Evolutionary conservation across 2,888 invertebrate genomes (phyloP).

Genomic region (Dichetophora obliterata): DNA sequence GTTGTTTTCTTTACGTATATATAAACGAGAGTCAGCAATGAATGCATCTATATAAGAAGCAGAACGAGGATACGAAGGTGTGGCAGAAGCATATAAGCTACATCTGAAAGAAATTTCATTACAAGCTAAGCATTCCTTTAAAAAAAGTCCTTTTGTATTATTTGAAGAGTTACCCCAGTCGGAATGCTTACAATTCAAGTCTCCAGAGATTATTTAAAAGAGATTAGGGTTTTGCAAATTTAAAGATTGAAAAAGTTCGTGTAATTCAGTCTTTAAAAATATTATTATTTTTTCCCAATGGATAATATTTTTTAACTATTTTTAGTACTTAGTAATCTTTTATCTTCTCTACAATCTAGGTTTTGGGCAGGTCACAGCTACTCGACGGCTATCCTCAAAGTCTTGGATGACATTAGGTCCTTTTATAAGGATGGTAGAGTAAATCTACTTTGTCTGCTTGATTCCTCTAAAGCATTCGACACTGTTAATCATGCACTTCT

Average conservation of each 20-base stretch:
- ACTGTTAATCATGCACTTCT: too few relatives aligned
- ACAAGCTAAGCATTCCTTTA: not conserved
- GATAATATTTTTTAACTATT: slow-evolving; percentile 31
- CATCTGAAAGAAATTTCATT: slow-evolving; percentile 13
- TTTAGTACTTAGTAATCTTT: too few relatives aligned
- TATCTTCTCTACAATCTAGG: too few relatives aligned
- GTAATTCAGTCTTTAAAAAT: not conserved
- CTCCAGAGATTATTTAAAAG: slow-evolving; percentile 30
- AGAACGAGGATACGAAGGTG: slow-evolving; percentile 15
- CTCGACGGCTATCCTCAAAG: too few relatives aligned
- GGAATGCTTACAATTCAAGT: slow-evolving; percentile 18
- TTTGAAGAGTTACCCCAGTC: slow-evolving; percentile 1
- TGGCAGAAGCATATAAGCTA: slow-evolving; percentile 14
- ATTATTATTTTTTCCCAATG: slow-evolving; percentile 37
- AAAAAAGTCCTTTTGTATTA: not conserved
- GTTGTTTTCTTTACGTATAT: not conserved
- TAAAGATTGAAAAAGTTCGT: slow-evolving; percentile 28
- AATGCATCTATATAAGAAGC: slow-evolving; percentile 33
- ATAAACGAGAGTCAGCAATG: not conserved
- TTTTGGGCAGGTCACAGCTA: too few relatives aligned
- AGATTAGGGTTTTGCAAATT: slow-evolving; percentile 20
- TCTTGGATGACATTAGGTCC: too few relatives aligned
- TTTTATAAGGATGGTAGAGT: too few relatives aligned
- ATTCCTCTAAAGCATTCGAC: too few relatives aligned
- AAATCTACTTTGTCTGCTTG: too few relatives aligned